Conservation (phyloP, 1,140 invertebrate species). For the Aphelinus atriplicis region DNA sequence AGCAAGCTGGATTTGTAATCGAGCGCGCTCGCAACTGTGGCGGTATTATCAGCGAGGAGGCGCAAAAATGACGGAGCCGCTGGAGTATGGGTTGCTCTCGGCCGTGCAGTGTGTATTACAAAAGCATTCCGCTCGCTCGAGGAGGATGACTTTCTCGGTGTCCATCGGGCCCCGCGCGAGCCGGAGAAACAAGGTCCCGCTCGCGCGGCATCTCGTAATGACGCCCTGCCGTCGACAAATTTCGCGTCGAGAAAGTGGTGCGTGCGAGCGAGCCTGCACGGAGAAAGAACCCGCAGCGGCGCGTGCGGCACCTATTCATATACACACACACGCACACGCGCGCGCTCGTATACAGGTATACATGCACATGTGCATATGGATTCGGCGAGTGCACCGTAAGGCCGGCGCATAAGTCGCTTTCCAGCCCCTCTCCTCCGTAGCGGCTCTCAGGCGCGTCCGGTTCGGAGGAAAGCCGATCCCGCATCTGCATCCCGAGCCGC, state of each 20-base stretch:
- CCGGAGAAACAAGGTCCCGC: conserved; percentile 14
- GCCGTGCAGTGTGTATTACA: neutral
- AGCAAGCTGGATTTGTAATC: too few species aligned
- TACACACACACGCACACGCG: neutral
- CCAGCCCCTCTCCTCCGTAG: too few species aligned
- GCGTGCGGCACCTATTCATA: neutral
- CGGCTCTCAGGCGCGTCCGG: too few species aligned
- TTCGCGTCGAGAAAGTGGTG: too few species aligned
- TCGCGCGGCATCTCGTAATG: neutral
- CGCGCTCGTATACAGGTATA: neutral
- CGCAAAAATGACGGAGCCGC: neutral
- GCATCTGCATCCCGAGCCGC: neutral
- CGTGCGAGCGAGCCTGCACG: too few species aligned
- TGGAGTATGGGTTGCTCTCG: too few species aligned
- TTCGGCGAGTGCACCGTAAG: too few species aligned
- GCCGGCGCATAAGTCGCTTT: too few species aligned
- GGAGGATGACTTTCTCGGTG: conserved; percentile 22
- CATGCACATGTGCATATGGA: neutral
- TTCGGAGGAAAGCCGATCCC: too few species aligned
- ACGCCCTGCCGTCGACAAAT: too few species aligned
- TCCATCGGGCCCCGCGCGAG: neutral
- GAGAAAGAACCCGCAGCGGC: neutral
- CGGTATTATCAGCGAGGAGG: too few species aligned
- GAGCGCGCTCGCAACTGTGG: too few species aligned
- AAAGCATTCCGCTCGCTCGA: conserved; percentile 13